Percentiles rank a stretch among this genome's conserved stretches.
Evolutionary conservation across 2,888 invertebrate genomes (phyloP).

Genomic region (Lasius fuliginosus): DNA sequence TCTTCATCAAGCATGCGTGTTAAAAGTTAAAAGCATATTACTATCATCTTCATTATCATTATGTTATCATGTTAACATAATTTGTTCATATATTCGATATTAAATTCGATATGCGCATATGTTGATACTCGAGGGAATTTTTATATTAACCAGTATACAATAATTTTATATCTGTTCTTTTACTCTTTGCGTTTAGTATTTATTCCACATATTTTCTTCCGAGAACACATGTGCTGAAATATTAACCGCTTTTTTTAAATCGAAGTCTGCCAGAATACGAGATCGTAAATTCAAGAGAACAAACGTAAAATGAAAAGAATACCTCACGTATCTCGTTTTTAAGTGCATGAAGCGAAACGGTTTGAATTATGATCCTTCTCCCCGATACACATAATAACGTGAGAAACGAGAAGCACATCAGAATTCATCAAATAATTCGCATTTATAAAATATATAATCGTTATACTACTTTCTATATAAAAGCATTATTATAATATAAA

Average conservation of each 20-base stretch:
- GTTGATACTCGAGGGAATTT: conserved; percentile 1
- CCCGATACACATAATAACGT: conserved; percentile 43
- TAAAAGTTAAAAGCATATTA: conserved; percentile 18
- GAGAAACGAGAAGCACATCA: neutral
- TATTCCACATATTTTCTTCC: neutral
- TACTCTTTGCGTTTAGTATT: neutral
- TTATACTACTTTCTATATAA: neutral
- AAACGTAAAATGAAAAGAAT: conserved; percentile 50
- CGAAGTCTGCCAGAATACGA: conserved; percentile 34
- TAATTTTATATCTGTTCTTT: conserved; percentile 1
- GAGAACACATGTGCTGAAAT: conserved; percentile 28
- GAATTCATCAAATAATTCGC: conserved; percentile 15
- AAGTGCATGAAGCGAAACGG: conserved; percentile 39
- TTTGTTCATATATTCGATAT: neutral
- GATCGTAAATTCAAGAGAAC: conserved; percentile 47
- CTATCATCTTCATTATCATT: neutral
- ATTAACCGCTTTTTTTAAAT: conserved; percentile 38
- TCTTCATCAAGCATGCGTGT: neutral
- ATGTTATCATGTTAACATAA: neutral
- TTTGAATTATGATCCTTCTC: conserved; percentile 39
- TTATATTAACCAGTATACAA: neutral
- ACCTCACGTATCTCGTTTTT: conserved; percentile 44
- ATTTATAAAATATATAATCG: neutral
- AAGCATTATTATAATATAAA: conserved; percentile 7
- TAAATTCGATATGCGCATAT: conserved; percentile 7